Percentiles rank a stretch among this genome's conserved stretches.
Conservation (phyloP, 2,113 vertebrate species). For the Lasiurus cinereus region DNA sequence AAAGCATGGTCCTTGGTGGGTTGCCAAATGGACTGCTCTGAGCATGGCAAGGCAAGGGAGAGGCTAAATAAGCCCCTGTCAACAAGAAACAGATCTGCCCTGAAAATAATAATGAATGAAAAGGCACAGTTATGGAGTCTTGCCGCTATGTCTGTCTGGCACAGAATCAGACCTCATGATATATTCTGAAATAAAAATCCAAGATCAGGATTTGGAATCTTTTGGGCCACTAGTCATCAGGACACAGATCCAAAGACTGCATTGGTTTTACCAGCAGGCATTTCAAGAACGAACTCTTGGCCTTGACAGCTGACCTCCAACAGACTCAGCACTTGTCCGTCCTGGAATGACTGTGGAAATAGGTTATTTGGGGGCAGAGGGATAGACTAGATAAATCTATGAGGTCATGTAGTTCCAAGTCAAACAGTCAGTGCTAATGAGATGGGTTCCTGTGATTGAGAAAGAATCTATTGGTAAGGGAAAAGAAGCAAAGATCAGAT, state of each 20-base stretch:
- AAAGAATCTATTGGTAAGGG: not conserved
- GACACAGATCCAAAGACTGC: slow-evolving; percentile 33
- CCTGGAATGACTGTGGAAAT: no score
- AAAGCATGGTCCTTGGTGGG: slow-evolving; percentile 22
- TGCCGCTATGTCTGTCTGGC: slow-evolving; percentile 47
- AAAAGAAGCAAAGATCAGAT: not conserved
- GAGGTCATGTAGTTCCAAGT: not conserved
- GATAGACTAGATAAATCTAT: not conserved
- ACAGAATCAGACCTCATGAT: slow-evolving; percentile 53
- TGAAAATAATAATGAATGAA: slow-evolving; percentile 73
- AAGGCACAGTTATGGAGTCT: slow-evolving; percentile 45
- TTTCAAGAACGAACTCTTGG: slow-evolving; percentile 26
- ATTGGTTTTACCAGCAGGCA: slow-evolving; percentile 8
- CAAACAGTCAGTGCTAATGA: not conserved
- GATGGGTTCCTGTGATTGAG: not conserved
- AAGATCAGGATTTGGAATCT: not conserved
- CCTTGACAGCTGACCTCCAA: not conserved
- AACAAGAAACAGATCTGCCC: slow-evolving; percentile 69
- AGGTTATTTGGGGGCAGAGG: not conserved
- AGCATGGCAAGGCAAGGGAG: slow-evolving; percentile 48
- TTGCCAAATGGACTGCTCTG: not conserved
- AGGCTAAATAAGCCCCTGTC: not conserved
- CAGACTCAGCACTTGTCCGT: not conserved
- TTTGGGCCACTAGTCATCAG: slow-evolving; percentile 11
- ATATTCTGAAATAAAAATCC: slow-evolving; percentile 60